Evolutionary conservation across 2,888 invertebrate genomes (phyloP).

Genomic region (Achlya flavicornis): DNA sequence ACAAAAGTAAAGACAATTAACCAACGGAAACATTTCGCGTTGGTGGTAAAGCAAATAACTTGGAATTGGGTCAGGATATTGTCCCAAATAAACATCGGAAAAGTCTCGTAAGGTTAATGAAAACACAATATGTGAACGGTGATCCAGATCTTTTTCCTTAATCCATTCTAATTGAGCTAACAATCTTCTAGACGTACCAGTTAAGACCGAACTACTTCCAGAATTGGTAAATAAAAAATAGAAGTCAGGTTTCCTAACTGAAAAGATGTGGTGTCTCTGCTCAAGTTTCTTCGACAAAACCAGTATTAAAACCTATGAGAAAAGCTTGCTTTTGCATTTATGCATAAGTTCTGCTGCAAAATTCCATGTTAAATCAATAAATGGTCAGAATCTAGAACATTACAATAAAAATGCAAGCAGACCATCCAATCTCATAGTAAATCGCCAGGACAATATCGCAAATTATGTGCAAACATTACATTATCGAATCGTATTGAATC

Average conservation of each 20-base stretch:
- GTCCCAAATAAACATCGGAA: not conserved
- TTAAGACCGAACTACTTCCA: not conserved
- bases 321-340: too few relatives aligned
- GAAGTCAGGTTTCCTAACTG: too few relatives aligned
- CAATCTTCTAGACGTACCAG: not conserved
- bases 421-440: not conserved
- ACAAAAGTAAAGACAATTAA: not conserved
- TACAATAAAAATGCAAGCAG: conserved; percentile 1
- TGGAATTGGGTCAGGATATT: conserved; percentile 2
- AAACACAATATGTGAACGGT: not conserved
- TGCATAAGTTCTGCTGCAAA: too few relatives aligned
- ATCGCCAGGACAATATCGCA: not conserved
- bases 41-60: not conserved
- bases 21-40: not conserved
- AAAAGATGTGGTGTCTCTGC: too few relatives aligned
- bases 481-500: too few relatives aligned
- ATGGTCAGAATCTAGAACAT: not conserved
- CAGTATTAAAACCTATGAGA: too few relatives aligned
- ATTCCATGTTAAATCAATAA: not conserved
- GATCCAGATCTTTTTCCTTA: not conserved
- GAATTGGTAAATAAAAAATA: not conserved
- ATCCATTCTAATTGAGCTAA: not conserved
- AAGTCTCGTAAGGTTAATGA: not conserved
- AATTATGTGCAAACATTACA: not conserved
- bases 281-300: too few relatives aligned